Percentiles rank a stretch among this genome's conserved stretches.
Evolutionary conservation across 2,797 vertebrate species (phyloP).

Genomic region (Galagoides demidoff): DNA sequence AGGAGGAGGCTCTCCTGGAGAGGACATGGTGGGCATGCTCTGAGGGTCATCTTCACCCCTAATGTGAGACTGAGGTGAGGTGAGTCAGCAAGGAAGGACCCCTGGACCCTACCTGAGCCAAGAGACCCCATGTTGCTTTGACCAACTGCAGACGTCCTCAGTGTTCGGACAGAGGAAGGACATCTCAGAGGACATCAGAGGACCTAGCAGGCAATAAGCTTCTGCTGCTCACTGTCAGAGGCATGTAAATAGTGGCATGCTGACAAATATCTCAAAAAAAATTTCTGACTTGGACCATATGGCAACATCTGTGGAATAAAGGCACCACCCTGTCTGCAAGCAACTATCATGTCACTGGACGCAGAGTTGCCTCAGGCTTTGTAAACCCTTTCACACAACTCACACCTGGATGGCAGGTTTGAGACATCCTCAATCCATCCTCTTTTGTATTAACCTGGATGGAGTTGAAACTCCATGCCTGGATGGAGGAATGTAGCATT

Average conservation of each 20-base stretch:
- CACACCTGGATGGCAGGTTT: background rate
- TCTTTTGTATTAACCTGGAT: too few species aligned
- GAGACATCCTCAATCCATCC: too few species aligned
- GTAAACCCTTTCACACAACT: background rate
- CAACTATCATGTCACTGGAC: background rate
- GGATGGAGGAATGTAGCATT: too few species aligned
- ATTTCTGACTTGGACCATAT: background rate
- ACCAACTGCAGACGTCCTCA: background rate
- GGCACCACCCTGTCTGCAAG: background rate
- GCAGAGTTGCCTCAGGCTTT: background rate
- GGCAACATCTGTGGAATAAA: background rate
- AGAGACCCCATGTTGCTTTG: background rate
- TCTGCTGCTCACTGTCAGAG: background rate
- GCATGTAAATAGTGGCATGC: background rate
- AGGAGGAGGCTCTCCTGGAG: too few species aligned
- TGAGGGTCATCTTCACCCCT: background rate
- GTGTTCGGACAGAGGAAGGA: background rate
- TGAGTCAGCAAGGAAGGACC: background rate
- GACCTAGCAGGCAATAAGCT: background rate
- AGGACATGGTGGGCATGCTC: accelerated
- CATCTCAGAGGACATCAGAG: background rate
- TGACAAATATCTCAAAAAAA: background rate
- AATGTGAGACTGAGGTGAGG: background rate
- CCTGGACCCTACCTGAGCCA: background rate
- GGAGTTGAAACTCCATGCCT: too few species aligned